Conservation (phyloP, 2,113 vertebrate species). For the Gopherus flavomarginatus region DNA sequence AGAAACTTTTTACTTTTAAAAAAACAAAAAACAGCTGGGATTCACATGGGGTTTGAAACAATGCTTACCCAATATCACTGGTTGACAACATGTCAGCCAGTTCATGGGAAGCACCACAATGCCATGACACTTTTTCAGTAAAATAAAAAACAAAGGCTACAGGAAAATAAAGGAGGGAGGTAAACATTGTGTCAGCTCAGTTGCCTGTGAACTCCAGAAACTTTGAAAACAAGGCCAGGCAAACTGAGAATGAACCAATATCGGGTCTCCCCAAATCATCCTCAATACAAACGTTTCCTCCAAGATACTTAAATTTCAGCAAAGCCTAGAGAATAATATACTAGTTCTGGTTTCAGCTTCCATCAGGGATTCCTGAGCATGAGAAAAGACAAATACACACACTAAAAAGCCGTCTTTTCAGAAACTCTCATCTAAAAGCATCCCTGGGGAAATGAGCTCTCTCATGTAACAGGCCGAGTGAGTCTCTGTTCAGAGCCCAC, state of each 20-base stretch:
- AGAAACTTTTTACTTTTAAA: not conserved
- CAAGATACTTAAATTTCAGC: not conserved
- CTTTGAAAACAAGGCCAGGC: slow-evolving; percentile 3
- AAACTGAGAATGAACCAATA: not conserved
- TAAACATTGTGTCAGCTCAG: not conserved
- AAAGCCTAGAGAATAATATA: not conserved
- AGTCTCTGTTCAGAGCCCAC: not conserved
- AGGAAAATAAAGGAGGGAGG: not conserved
- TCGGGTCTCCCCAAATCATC: not conserved
- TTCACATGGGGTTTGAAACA: not conserved
- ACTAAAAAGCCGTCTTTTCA: not conserved
- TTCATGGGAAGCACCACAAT: not conserved
- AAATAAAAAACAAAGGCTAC: not conserved
- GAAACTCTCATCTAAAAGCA: not conserved
- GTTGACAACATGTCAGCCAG: not conserved
- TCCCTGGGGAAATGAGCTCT: not conserved
- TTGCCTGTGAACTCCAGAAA: not conserved
- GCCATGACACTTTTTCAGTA: not conserved
- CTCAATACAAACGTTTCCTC: not conserved
- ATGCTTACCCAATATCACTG: not conserved
- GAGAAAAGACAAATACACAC: not conserved
- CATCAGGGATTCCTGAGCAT: slow-evolving; percentile 1
- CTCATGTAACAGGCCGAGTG: not conserved
- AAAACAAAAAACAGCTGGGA: not conserved
- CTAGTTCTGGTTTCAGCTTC: not conserved